Evolutionary conservation across 1,140 invertebrate species (phyloP), one percentile per base, ranked within the genome.

Genomic region (Zaprionus tsacasi): DNA sequence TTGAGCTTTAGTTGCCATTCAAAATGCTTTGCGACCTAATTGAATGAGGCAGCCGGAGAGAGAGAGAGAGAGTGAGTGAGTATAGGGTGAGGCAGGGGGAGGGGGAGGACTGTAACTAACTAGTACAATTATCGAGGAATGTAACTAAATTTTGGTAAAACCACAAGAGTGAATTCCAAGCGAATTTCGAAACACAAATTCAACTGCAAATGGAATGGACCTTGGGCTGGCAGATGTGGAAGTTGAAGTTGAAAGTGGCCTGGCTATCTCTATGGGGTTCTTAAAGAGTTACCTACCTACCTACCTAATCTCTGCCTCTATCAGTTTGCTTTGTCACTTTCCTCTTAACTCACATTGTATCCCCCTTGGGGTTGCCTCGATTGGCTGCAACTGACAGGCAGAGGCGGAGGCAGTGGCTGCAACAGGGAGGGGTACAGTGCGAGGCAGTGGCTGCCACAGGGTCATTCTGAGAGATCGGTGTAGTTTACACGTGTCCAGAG

Each of bases 401-500:
- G 30, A 33, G 55, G 8, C 35, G 45, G 30, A 33, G 30, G 30
- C 30, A 33, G 30, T 6, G 30, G 30, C 30, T 21, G 21, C 21
- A 21, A 7, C 7, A 33, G 30, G 30, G 30, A 33, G 30, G 30
- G 30, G 30, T 5, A 3, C 7, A 33, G 30, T 5, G 30, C 1
- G 21, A 21, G 21, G 21, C 21, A 21, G 21, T 21, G 27, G 27
- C 27, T 3, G 3, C 25, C 1, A 4, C 25, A 3, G 33, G 33
- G 21, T 1, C 1, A 21, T 2, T 21, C 21, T 21, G 21, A 1
- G 2, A 7, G 17, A 21, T 48, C 13, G 36, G 15, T 56, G 50
- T 40, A 40, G 59, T 12, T 57, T 27, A 27, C 70, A 73, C 57
- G 70, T 68, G 65, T 50, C 45, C 13, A 0, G 11, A 27, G 54